phyloP scores from a whole-genome alignment of 2,888 invertebrate genomes.

The Cheilosia pagana region DNA sequence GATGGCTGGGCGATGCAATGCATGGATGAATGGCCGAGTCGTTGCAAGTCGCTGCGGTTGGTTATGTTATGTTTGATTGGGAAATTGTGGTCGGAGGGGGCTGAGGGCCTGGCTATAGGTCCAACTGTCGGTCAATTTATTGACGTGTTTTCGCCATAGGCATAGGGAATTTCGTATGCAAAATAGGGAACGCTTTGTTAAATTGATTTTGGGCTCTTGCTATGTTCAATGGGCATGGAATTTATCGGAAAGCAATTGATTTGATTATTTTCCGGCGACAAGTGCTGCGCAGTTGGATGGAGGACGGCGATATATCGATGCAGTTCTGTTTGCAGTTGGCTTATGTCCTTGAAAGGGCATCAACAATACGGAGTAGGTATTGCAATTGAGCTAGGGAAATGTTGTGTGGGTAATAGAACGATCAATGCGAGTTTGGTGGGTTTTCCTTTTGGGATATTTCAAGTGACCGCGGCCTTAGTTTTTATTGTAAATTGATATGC shows the following conservation, averaged over 20 bases:
- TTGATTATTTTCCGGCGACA: conserved; percentile 59
- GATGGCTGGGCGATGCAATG: conserved; percentile 52
- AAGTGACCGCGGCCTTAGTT: neutral
- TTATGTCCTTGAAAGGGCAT: conserved; percentile 11
- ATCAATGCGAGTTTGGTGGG: neutral
- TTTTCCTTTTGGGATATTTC: no score
- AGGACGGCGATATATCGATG: neutral
- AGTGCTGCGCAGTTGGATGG: conserved; percentile 31
- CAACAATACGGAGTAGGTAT: neutral
- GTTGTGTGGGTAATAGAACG: neutral
- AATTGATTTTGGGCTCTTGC: conserved; percentile 44
- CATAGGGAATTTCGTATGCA: conserved; percentile 64
- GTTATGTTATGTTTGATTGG: conserved; percentile 68
- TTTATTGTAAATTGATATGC: no score
- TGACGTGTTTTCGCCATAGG: conserved; percentile 65
- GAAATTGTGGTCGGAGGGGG: conserved; percentile 29
- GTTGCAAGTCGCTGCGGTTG: conserved; percentile 67
- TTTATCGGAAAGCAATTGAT: conserved; percentile 71
- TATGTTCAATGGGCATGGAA: conserved; percentile 52
- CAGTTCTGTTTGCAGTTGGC: neutral
- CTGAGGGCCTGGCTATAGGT: neutral
- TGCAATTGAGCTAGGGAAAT: neutral
- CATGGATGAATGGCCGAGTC: conserved; percentile 65
- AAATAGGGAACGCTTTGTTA: conserved; percentile 69
- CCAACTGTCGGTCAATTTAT: conserved; percentile 72